Evolutionary conservation across 2,888 invertebrate species (phyloP).

Genomic region (Lypha dubia): DNA sequence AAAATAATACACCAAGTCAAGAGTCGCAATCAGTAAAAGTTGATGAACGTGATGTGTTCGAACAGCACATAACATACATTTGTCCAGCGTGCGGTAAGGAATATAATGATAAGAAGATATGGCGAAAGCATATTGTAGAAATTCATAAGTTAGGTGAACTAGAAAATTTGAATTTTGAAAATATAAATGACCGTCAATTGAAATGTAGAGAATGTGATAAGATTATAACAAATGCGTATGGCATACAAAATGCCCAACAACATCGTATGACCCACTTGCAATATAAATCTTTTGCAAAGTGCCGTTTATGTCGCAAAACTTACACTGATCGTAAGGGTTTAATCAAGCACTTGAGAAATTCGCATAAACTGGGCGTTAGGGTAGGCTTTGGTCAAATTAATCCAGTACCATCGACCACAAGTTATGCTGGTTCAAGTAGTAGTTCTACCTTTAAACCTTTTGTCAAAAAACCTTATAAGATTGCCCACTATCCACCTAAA

Average conservation of each 20-base stretch:
- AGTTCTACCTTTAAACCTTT: slow-evolving; percentile 50
- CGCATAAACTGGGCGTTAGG: slow-evolving; percentile 74
- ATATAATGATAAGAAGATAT: slow-evolving; percentile 78
- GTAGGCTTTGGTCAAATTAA: not conserved
- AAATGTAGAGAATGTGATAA: slow-evolving; percentile 79
- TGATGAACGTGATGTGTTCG: slow-evolving; percentile 77
- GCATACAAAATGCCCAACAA: slow-evolving; percentile 81
- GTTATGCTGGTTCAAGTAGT: slow-evolving; percentile 16
- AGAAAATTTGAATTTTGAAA: slow-evolving; percentile 78
- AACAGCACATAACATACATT: slow-evolving; percentile 79
- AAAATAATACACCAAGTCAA: slow-evolving; percentile 7
- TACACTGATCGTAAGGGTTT: slow-evolving; percentile 80
- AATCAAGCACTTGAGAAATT: slow-evolving; percentile 78
- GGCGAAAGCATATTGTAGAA: slow-evolving; percentile 80
- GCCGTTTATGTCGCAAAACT: slow-evolving; percentile 79
- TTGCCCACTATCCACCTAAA: slow-evolving; percentile 74
- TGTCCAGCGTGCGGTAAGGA: slow-evolving; percentile 80
- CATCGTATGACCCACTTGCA: slow-evolving; percentile 80
- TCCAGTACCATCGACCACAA: slow-evolving; percentile 21
- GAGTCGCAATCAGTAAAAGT: slow-evolving; percentile 71
- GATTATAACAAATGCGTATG: slow-evolving; percentile 80
- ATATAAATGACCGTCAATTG: slow-evolving; percentile 78
- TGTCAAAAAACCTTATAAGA: slow-evolving; percentile 60
- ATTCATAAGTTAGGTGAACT: slow-evolving; percentile 79
- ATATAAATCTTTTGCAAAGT: slow-evolving; percentile 79